Evolutionary conservation across 2,113 vertebrate species (phyloP).

Genomic region (Paradoxurus hermaphroditus): DNA sequence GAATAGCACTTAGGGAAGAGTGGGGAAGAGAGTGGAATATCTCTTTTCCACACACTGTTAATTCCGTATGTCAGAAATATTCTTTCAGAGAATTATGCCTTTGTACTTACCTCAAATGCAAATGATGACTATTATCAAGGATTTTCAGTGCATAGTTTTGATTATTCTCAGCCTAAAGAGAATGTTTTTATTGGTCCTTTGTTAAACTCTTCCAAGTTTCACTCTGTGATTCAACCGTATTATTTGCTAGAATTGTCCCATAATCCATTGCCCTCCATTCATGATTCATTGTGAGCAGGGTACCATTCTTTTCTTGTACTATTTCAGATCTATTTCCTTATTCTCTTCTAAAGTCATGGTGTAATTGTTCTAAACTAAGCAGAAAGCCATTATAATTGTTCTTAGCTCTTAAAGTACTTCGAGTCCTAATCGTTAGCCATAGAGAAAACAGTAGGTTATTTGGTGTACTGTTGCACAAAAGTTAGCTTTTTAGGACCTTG

Average conservation of each 20-base stretch:
- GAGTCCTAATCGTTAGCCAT: neutral
- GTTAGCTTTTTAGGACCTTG: neutral
- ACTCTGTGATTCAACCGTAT: neutral
- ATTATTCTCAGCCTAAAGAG: neutral
- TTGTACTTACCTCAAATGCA: neutral
- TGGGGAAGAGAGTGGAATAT: neutral
- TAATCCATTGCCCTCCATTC: neutral
- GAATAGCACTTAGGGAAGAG: neutral
- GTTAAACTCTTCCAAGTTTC: neutral
- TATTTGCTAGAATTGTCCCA: neutral
- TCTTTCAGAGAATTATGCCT: neutral
- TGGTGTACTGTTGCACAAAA: neutral
- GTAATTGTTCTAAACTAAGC: neutral
- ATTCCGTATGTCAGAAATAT: neutral
- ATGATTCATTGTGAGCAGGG: neutral
- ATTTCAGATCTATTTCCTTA: neutral
- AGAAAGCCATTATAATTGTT: neutral
- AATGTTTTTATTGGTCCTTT: neutral
- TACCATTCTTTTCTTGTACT: neutral
- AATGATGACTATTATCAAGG: neutral
- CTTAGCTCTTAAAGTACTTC: neutral
- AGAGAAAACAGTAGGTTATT: neutral
- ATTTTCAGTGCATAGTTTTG: neutral
- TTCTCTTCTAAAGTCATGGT: neutral
- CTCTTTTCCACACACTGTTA: neutral